Conservation (phyloP, 2,113 vertebrate species). For the Delphinus delphis region DNA sequence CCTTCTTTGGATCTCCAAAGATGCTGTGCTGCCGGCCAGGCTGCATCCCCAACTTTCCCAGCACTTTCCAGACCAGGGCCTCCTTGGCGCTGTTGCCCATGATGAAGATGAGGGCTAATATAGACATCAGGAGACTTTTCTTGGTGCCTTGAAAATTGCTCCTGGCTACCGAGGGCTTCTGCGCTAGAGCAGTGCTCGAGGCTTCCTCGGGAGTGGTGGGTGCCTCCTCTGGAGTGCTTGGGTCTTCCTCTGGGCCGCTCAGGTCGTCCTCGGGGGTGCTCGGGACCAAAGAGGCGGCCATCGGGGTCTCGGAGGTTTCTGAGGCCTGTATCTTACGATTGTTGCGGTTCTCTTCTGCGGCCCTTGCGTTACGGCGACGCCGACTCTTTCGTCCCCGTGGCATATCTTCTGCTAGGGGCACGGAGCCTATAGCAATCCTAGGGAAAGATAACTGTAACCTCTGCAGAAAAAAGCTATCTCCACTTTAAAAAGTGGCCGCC, state of each 20-base stretch:
- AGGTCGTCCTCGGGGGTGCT: constrained; percentile 52
- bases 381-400: constrained; percentile 71
- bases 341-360: constrained; percentile 69
- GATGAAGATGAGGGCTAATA: constrained; percentile 75
- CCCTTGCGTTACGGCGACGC: constrained; percentile 67
- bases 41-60: constrained; percentile 77
- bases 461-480: neutral
- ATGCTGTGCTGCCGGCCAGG: constrained; percentile 73
- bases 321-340: constrained; percentile 68
- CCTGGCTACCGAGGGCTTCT: constrained; percentile 54
- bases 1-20: constrained; percentile 74
- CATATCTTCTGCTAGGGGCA: constrained; percentile 42
- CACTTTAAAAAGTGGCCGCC: neutral
- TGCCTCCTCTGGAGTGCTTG: constrained; percentile 40
- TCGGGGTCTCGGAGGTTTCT: constrained; percentile 53
- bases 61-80: constrained; percentile 75
- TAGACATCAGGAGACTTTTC: constrained; percentile 76
- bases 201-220: constrained; percentile 47
- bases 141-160: constrained; percentile 76
- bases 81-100: constrained; percentile 76
- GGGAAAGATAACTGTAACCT: neutral
- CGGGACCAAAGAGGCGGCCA: neutral
- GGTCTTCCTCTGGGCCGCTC: constrained; percentile 54
- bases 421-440: neutral
- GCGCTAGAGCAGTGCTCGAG: constrained; percentile 34